Percentiles rank a stretch among this genome's conserved stretches.
Evolutionary conservation across 2,888 invertebrate species (phyloP).

Genomic region (Mesorhabditis belari): DNA sequence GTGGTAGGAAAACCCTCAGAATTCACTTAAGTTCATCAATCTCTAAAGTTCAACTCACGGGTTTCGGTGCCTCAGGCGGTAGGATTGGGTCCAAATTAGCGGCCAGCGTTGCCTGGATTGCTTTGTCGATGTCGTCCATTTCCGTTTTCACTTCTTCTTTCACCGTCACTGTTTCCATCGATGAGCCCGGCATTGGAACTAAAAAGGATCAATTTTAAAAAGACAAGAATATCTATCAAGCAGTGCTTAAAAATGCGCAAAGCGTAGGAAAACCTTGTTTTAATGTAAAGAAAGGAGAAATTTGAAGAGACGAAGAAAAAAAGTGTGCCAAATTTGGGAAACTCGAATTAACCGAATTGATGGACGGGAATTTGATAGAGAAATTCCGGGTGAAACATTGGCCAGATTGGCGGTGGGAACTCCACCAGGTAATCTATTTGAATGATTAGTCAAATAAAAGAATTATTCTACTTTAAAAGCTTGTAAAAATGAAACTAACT

Average conservation of each 20-base stretch:
- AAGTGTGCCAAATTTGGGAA: too few species aligned
- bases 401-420: too few species aligned
- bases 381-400: too few species aligned
- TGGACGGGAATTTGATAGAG: too few species aligned
- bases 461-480: neutral
- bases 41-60: too few species aligned
- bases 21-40: neutral
- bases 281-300: too few species aligned
- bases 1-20: neutral
- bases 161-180: neutral
- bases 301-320: too few species aligned
- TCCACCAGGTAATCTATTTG: too few species aligned
- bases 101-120: constrained; percentile 46
- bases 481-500: too few species aligned
- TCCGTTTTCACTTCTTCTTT: constrained; percentile 3
- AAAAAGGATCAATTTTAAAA: neutral
- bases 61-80: neutral
- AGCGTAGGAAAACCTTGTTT: too few species aligned
- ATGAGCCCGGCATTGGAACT: neutral
- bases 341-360: too few species aligned
- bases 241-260: too few species aligned
- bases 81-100: constrained; percentile 8
- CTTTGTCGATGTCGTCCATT: constrained; percentile 40
- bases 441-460: neutral
- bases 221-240: neutral